A percentile compares a stretch with the other conserved stretches of the same genome.
Evolutionary conservation across 2,797 vertebrate genomes (phyloP).

Genomic region (Mastacembelus armatus): DNA sequence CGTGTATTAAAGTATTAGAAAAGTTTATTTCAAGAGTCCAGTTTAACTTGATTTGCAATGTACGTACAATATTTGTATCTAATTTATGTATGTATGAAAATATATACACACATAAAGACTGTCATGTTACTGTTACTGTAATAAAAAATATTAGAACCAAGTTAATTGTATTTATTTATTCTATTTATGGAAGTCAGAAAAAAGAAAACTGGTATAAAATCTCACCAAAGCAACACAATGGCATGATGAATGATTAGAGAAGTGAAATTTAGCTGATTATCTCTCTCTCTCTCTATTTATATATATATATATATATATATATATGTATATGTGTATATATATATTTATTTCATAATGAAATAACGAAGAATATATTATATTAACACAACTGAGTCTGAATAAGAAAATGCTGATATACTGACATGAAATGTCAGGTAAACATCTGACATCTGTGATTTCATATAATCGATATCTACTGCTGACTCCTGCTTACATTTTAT

Average conservation of each 20-base stretch:
- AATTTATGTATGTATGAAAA: too few relatives aligned
- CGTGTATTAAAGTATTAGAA: constrained; percentile 1
- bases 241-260: not conserved
- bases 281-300: too few relatives aligned
- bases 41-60: constrained; percentile 1
- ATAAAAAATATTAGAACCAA: not conserved
- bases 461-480: constrained; percentile 37
- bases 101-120: not conserved
- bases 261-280: not conserved
- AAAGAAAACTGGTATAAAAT: not conserved
- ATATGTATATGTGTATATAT: too few relatives aligned
- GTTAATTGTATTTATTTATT: not conserved
- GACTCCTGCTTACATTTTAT: not conserved
- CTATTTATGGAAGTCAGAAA: not conserved
- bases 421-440: constrained; percentile 37
- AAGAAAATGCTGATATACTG: constrained; percentile 2
- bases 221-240: constrained; percentile 7
- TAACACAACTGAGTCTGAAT: not conserved
- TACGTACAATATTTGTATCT: not conserved
- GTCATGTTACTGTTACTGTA: too few relatives aligned
- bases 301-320: too few relatives aligned
- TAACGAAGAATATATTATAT: not conserved
- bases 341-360: constrained; percentile 5
- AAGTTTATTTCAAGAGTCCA: constrained; percentile 13
- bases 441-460: too few relatives aligned